These are phyloP conservation scores for Zaprionus capensis DNA, from an alignment of 1,140 invertebrate genomes.

Conservation along the genomic window DNA sequence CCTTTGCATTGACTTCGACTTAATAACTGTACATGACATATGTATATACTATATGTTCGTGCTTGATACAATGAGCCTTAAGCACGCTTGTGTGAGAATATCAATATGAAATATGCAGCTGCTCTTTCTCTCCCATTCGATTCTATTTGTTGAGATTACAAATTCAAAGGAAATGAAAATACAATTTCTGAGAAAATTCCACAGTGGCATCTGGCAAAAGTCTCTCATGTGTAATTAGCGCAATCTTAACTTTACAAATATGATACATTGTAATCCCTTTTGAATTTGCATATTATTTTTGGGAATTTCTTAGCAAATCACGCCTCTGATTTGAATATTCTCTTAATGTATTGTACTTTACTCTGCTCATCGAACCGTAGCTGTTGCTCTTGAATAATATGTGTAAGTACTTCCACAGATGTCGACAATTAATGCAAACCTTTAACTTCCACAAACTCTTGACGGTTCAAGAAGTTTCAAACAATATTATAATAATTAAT, in stretches of 20 bases:
- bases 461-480: too few species aligned
- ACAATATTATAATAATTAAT: too few species aligned
- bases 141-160: too few species aligned
- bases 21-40: neutral
- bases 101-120: too few species aligned
- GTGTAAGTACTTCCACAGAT: neutral
- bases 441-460: too few species aligned
- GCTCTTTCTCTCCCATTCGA: too few species aligned
- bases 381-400: neutral
- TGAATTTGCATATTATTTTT: neutral
- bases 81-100: neutral
- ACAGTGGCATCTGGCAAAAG: neutral
- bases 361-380: too few species aligned
- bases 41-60: neutral
- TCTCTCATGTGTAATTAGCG: neutral
- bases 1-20: neutral
- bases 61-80: constrained; percentile 1
- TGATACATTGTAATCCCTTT: neutral
- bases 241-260: neutral
- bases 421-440: too few species aligned
- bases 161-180: too few species aligned
- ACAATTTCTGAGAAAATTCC: neutral
- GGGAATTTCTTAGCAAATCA: too few species aligned
- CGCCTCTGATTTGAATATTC: too few species aligned
- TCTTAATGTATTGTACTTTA: too few species aligned